phyloP scores from a whole-genome alignment of 37 sponge, comb jelly and placozoan species.

The Spongilla lacustris region DNA sequence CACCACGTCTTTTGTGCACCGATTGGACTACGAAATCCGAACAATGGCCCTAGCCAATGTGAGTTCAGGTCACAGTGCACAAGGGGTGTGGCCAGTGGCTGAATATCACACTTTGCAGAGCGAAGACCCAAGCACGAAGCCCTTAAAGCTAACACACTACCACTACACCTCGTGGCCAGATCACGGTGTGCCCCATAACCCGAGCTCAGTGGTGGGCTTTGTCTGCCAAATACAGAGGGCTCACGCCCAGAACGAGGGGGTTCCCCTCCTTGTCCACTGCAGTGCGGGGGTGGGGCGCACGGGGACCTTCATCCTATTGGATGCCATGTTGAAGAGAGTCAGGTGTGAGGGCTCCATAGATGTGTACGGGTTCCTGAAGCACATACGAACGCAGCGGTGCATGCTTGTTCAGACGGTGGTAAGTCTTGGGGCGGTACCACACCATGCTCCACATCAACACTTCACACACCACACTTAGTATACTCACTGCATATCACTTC shows the following conservation, averaged over 20 bases:
- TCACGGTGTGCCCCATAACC: conserved; percentile 67
- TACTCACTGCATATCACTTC: too few species aligned
- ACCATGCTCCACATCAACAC: too few species aligned
- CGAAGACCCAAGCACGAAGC: neutral
- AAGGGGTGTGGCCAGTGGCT: too few species aligned
- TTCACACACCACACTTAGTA: too few species aligned
- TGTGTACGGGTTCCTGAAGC: conserved; percentile 36
- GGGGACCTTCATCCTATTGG: conserved; percentile 60
- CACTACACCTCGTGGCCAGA: conserved; percentile 75
- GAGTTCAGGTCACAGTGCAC: neutral
- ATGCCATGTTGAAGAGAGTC: conserved; percentile 51
- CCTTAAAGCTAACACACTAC: conserved; percentile 50
- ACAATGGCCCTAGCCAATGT: conserved; percentile 19
- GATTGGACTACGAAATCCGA: conserved; percentile 56
- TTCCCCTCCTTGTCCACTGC: conserved; percentile 71
- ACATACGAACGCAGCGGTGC: conserved; percentile 19
- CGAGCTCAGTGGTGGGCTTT: conserved; percentile 59
- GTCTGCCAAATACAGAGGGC: conserved; percentile 40
- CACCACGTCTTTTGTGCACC: neutral
- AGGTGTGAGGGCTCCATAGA: conserved; percentile 24
- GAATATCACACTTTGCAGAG: neutral
- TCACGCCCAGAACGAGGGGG: conserved; percentile 10
- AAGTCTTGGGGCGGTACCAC: too few species aligned
- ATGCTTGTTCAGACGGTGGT: conserved; percentile 63
- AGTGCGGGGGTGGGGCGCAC: conserved; percentile 75